Base-by-base conservation (phyloP, 2,888 invertebrate genomes). In the Entomobrya multifasciata region DNA sequence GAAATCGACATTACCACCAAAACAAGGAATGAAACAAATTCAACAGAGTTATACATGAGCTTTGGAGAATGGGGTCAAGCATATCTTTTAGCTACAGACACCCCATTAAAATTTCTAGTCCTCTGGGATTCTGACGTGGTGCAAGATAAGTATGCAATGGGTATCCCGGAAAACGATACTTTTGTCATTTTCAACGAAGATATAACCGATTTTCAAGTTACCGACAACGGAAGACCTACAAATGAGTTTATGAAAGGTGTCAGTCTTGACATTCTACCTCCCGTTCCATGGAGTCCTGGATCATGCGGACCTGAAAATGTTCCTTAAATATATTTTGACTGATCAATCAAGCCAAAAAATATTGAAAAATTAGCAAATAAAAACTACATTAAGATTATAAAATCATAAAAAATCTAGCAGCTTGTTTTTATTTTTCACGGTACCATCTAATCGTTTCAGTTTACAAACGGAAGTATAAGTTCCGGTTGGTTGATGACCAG, bases 1-100 rank as follows among this genome's bases (percentile, higher is more conserved):
- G 60, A 78, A 60, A 3, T 80, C 2, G 67, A 67, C 2, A 67
- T 80, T 20, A 55, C 13, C 20, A 8, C 30, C 13, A 30, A 55
- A 25, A 13, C 6, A 4, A 25, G 67, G 6, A 80, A 13, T 36
- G 67, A 52, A 30, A 67, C 67, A 20, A 67, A 67, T 22, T 22
- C 82, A 0, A 82, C 82, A 13, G 72, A 82, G 20, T 36, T 82
- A 15, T 82, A 82, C 72, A 57, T 82, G 72, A 57, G 47, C 27
- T 82, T 15, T 30, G 82, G 82, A 8, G 3, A 41, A 11, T 82
- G 82, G 72, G 72, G 44, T 8, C 65, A 60, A 17, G 81, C 81
- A 15, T 81, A 44, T 41, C 70, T 81, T 20, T 41, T 72, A 17
- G 44, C n/a, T 8, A 55, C 81, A 1, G 47, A 72, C 25, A 41